phyloP scores from a whole-genome alignment of 2,888 invertebrate species.

The Crepidodera aurea region DNA sequence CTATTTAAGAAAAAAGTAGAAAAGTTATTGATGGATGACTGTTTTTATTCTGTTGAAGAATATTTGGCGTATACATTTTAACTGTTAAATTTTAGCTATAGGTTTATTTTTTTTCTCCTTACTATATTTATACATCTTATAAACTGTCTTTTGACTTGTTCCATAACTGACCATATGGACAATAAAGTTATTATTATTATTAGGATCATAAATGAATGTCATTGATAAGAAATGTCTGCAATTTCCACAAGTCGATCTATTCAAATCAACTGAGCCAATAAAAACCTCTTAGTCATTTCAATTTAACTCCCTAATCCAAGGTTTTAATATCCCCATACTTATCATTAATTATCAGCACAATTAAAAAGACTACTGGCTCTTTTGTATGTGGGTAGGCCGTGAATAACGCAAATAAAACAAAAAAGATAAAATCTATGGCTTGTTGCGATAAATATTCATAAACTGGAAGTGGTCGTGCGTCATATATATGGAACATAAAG shows the following conservation, averaged over 20 bases:
- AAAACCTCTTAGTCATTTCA: conserved; percentile 1
- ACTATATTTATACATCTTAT: too few species aligned
- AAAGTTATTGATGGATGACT: too few species aligned
- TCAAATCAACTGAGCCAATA: not conserved
- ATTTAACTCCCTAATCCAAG: not conserved
- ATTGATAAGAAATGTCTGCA: not conserved
- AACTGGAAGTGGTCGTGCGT: conserved; percentile 1
- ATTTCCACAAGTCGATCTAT: not conserved
- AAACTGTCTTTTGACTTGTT: too few species aligned
- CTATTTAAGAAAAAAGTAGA: too few species aligned
- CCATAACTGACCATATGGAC: too few species aligned
- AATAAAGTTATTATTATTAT: too few species aligned
- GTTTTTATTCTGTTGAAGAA: too few species aligned
- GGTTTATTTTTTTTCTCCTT: too few species aligned
- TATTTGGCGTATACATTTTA: too few species aligned
- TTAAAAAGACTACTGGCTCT: not conserved
- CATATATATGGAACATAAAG: not conserved
- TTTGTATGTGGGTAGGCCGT: not conserved
- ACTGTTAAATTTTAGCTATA: too few species aligned
- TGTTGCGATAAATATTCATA: conserved; percentile 1
- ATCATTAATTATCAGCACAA: conserved; percentile 3
- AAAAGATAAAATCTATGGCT: not conserved
- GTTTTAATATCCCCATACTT: not conserved
- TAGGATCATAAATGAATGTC: too few species aligned
- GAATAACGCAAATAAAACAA: conserved; percentile 3